A percentile compares a stretch with the other conserved stretches of the same genome.
These are phyloP conservation scores for Eciton burchellii DNA, from an alignment of 1,140 invertebrate species.

Conservation along the genomic window DNA sequence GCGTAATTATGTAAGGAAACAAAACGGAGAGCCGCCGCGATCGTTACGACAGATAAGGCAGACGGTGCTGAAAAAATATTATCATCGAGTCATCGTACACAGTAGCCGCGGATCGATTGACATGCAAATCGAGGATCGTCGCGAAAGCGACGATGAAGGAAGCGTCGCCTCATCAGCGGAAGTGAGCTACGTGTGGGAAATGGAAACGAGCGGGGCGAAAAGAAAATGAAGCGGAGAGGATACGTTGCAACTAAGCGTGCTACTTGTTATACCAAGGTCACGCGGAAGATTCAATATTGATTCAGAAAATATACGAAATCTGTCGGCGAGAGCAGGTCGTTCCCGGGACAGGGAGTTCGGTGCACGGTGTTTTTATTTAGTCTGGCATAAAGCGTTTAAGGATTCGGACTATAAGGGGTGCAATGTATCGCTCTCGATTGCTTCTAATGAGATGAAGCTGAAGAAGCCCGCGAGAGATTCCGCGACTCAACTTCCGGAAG, in stretches of 20 bases:
- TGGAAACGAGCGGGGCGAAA: not conserved
- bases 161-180: constrained; percentile 5
- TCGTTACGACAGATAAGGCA: not conserved
- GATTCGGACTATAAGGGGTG: constrained; percentile 57
- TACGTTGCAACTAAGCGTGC: constrained; percentile 65
- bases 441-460: constrained; percentile 4
- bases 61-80: constrained; percentile 45
- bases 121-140: constrained; percentile 42
- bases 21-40: not conserved
- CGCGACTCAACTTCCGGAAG: not conserved
- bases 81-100: constrained; percentile 13
- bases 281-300: constrained; percentile 79
- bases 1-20: not conserved
- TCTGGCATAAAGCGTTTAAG: constrained; percentile 78
- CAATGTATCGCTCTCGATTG: constrained; percentile 14
- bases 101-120: constrained; percentile 43
- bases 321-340: constrained; percentile 71
- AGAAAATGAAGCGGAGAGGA: constrained; percentile 37
- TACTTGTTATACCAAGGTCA: constrained; percentile 79
- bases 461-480: not conserved
- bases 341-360: constrained; percentile 67
- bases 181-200: not conserved
- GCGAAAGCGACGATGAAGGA: not conserved
- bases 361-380: constrained; percentile 81
- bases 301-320: constrained; percentile 83